phyloP scores from a whole-genome alignment of 2,113 vertebrate genomes.

The Nymphicus hollandicus region DNA sequence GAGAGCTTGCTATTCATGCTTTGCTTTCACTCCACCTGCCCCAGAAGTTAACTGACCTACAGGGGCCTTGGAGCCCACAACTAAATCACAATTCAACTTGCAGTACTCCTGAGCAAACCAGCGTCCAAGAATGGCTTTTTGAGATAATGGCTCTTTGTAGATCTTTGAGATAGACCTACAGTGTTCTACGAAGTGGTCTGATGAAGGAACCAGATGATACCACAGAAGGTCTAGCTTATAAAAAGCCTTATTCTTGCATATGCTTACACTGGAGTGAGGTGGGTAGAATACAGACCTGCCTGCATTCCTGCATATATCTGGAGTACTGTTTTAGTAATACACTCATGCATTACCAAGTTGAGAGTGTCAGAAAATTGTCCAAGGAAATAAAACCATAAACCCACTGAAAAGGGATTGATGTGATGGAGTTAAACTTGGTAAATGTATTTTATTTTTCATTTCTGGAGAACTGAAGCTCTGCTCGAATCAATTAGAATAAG shows the following conservation, averaged over 20 bases:
- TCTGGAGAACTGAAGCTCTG: not conserved
- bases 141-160: not conserved
- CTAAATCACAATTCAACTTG: not conserved
- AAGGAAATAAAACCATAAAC: not conserved
- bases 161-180: not conserved
- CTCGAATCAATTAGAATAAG: slow-evolving; percentile 30
- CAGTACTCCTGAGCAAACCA: not conserved
- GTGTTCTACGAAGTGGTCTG: not conserved
- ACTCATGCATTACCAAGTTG: not conserved
- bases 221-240: not conserved
- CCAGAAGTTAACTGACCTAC: not conserved
- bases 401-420: not conserved
- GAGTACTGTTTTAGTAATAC: not conserved
- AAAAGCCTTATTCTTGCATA: not conserved
- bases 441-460: not conserved
- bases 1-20: not conserved
- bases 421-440: not conserved
- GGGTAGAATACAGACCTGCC: not conserved
- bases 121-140: not conserved
- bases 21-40: not conserved
- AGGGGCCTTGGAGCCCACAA: not conserved
- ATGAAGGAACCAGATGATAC: not conserved
- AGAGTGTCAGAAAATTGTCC: not conserved
- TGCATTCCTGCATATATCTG: not conserved
- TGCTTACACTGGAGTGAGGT: not conserved